Percentiles rank a stretch among this genome's conserved stretches.
These are phyloP conservation scores for Stenodera caucasica DNA, from an alignment of 2,888 invertebrate genomes.

Conservation along the genomic window DNA sequence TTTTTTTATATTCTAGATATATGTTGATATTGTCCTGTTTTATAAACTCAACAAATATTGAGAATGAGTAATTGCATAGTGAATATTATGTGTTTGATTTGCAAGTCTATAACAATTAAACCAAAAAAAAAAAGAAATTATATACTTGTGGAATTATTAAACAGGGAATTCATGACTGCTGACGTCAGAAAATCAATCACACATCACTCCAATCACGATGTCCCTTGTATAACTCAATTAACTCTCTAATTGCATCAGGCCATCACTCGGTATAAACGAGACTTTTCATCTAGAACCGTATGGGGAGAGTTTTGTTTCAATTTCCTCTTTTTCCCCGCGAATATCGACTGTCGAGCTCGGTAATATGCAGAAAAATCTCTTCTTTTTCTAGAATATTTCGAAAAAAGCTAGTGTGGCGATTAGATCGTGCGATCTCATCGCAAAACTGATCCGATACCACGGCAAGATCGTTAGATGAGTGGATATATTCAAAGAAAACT, in stretches of 20 bases:
- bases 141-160: no score
- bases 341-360: no score
- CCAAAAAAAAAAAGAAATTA: background rate
- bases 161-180: constrained; percentile 19
- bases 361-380: no score
- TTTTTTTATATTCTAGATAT: no score
- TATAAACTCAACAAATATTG: background rate
- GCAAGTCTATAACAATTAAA: background rate
- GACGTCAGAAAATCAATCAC: constrained; percentile 51
- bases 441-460: no score
- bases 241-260: constrained; percentile 43
- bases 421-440: no score
- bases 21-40: background rate
- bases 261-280: constrained; percentile 16
- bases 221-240: constrained; percentile 45
- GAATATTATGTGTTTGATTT: constrained; percentile 12
- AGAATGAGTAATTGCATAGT: background rate
- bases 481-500: background rate
- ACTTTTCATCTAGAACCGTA: background rate
- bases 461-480: no score
- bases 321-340: no score
- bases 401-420: no score
- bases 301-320: background rate
- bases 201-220: constrained; percentile 44
- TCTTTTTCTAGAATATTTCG: no score